A percentile compares a stretch with the other conserved stretches of the same genome.
These are phyloP conservation scores for Notodonta dromedarius DNA, from an alignment of 2,888 invertebrate genomes.

Conservation along the genomic window DNA sequence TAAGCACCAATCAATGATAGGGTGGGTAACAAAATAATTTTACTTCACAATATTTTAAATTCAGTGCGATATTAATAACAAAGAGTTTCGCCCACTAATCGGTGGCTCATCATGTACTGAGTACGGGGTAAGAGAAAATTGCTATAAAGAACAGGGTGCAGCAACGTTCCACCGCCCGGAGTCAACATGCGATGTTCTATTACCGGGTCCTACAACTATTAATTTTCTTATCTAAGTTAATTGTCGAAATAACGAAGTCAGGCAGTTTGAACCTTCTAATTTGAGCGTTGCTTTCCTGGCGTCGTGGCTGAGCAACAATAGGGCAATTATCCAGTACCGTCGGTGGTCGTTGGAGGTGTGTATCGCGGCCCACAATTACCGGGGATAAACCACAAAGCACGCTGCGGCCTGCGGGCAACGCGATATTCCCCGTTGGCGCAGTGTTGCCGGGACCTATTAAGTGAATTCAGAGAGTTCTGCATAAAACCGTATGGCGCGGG, in stretches of 20 bases:
- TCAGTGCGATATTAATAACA: conserved; percentile 14
- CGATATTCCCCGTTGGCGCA: conserved; percentile 19
- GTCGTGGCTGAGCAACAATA: conserved; percentile 69
- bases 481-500: conserved; percentile 31
- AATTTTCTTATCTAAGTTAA: conserved; percentile 72
- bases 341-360: conserved; percentile 62
- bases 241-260: conserved; percentile 70
- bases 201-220: conserved; percentile 54
- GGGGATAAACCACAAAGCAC: conserved; percentile 75
- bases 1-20: no score
- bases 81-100: conserved; percentile 28
- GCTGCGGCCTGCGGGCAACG: conserved; percentile 54
- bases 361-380: conserved; percentile 71
- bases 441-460: conserved; percentile 37
- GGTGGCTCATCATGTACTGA: conserved; percentile 34
- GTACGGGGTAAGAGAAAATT: conserved; percentile 45
- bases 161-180: conserved; percentile 43
- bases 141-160: conserved; percentile 47
- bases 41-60: conserved; percentile 12
- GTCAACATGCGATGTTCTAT: conserved; percentile 58
- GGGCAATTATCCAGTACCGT: conserved; percentile 78
- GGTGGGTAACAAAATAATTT: not conserved
- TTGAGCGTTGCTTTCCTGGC: conserved; percentile 63
- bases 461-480: not conserved
- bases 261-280: conserved; percentile 67